Base-by-base conservation (phyloP, 2,888 invertebrate genomes). In the Nemapogon koenigi region DNA sequence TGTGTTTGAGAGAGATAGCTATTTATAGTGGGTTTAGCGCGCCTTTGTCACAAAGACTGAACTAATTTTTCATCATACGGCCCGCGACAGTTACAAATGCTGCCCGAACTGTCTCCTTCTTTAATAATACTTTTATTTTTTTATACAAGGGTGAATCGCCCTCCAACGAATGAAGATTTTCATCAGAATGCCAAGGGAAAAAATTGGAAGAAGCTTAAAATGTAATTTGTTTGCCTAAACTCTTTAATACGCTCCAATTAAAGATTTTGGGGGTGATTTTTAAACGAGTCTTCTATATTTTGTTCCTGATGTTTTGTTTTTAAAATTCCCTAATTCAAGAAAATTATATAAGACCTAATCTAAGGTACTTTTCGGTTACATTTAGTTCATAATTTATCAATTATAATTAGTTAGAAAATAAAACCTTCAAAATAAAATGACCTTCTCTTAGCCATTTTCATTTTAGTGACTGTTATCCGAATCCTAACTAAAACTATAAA, bases 21-120 rank as follows among this genome's bases (percentile, higher is more conserved):
- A 52, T 60, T 60, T 59, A 59, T 62, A 64, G 69, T 69, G 62
- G 65, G 76, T 64, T 70, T 73, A 71, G 70, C 69, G 64, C 63
- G 70, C 71, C 71, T 76, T 73, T 76, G 73, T 75, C 71, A 76
- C 67, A 65, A 72, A 62, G 69, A 70, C 72, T 72, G 76, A 70
- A 72, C 76, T 76, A 80, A 80, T 80, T 80, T 80, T 80, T 80
- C 80, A 80, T 80, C 78, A 79, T 79, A 79, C 79, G 72, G 71
- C 68, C 67, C 66, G 55, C 67, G 80, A 80, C 80, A 80, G 78
- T 75, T 68, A 80, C 78, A 79, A 80, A 80, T 80, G 73, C 60
- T 59, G 60, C 65, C 67, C 73, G 71, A 79, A 80, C 78, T 75
- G 80, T 80, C 79, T 75, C 68, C 67, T 78, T 76, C 79, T 80